These are phyloP conservation scores for Hystrix cristata DNA, from an alignment of 2,113 vertebrate genomes.

Conservation along the genomic window DNA sequence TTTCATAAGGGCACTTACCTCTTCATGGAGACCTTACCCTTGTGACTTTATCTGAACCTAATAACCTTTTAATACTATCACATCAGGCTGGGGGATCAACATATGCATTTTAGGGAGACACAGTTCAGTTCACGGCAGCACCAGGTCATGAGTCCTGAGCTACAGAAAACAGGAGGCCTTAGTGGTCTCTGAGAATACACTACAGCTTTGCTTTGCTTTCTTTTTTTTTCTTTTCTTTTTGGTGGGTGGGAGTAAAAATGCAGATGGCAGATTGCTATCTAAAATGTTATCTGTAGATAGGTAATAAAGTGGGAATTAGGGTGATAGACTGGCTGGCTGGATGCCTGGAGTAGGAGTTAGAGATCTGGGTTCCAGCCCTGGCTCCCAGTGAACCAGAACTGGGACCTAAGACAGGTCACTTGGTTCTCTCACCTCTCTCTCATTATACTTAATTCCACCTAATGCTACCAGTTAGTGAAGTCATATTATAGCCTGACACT, in stretches of 20 bases:
- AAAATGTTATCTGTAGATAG: neutral
- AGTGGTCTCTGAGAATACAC: neutral
- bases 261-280: neutral
- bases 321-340: neutral
- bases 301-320: neutral
- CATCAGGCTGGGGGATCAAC: neutral
- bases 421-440: neutral
- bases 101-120: no score
- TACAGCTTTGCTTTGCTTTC: neutral
- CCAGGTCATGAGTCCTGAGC: neutral
- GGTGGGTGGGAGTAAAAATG: neutral
- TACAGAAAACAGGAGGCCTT: neutral
- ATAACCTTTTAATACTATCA: neutral
- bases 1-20: neutral
- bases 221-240: neutral
- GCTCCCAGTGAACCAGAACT: neutral
- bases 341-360: neutral
- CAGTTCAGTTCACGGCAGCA: neutral
- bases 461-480: neutral
- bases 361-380: neutral
- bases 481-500: neutral
- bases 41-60: neutral
- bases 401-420: neutral
- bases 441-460: neutral
- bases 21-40: neutral